Conservation (phyloP, 2,888 invertebrate species). For the Drosophila barbarae region DNA sequence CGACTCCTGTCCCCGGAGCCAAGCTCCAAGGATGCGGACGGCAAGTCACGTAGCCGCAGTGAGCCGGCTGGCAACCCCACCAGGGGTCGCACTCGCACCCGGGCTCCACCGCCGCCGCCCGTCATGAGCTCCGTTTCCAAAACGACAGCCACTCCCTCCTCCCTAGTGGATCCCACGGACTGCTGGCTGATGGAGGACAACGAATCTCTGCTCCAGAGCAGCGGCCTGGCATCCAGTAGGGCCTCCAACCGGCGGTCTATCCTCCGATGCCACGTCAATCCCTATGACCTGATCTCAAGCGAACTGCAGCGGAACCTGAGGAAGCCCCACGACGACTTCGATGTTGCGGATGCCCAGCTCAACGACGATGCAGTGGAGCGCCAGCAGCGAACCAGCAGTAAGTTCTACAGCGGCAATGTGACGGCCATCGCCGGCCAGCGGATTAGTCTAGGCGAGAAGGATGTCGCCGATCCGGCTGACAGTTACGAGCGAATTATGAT, state of each 20-base stretch:
- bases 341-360: slow-evolving; percentile 77
- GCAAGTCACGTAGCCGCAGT: slow-evolving; percentile 69
- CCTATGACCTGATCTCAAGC: slow-evolving; percentile 88
- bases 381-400: slow-evolving; percentile 29
- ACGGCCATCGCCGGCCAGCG: slow-evolving; percentile 86
- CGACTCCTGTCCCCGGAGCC: slow-evolving; percentile 84
- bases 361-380: slow-evolving; percentile 66
- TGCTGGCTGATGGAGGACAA: slow-evolving; percentile 77
- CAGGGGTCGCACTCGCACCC: slow-evolving; percentile 81
- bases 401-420: slow-evolving; percentile 81
- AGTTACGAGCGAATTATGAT: slow-evolving; percentile 80
- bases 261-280: slow-evolving; percentile 90
- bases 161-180: slow-evolving; percentile 58
- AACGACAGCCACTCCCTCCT: slow-evolving; percentile 10
- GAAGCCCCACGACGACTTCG: slow-evolving; percentile 79
- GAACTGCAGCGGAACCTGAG: slow-evolving; percentile 55
- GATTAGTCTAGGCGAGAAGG: slow-evolving; percentile 82
- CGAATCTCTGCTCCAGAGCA: slow-evolving; percentile 55
- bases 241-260: slow-evolving; percentile 83
- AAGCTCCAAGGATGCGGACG: slow-evolving; percentile 49
- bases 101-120: slow-evolving; percentile 79
- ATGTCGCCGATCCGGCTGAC: slow-evolving; percentile 65
- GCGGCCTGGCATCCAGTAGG: slow-evolving; percentile 40
- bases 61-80: slow-evolving; percentile 64
- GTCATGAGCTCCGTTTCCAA: slow-evolving; percentile 3